These are phyloP conservation scores for Sinocyclocheilus anophthalmus DNA, from an alignment of 2,113 vertebrate genomes.

Conservation along the genomic window DNA sequence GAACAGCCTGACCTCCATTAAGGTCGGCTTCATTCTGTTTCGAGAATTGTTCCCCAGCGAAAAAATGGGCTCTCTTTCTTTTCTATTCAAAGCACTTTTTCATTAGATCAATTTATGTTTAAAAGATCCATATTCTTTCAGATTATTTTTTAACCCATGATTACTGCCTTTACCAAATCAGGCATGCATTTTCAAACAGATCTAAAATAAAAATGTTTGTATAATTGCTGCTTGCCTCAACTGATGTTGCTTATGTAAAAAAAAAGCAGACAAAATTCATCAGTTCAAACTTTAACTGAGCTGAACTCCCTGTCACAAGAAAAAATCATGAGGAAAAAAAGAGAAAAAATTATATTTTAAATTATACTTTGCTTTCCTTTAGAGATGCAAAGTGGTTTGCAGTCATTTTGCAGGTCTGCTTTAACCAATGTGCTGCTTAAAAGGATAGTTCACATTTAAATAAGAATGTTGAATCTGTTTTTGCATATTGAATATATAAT, in stretches of 20 bases:
- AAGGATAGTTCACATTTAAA: not conserved
- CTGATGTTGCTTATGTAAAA: not conserved
- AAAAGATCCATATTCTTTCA: not conserved
- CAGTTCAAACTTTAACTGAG: not conserved
- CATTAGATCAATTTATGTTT: conserved; percentile 19
- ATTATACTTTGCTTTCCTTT: not conserved
- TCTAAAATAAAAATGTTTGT: conserved; percentile 16
- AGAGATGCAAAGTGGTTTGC: conserved; percentile 2
- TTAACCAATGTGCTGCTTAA: not conserved
- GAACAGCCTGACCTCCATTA: conserved; percentile 40
- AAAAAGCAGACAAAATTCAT: not conserved
- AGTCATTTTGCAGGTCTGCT: not conserved
- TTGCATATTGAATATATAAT: not conserved
- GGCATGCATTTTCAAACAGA: not conserved
- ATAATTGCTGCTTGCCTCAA: not conserved
- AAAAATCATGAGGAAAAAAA: not conserved
- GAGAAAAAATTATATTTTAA: not conserved
- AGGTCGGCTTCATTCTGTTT: not conserved
- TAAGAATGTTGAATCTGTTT: not conserved
- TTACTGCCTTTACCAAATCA: not conserved
- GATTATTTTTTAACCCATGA: not conserved
- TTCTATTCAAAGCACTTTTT: not conserved
- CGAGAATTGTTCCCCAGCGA: conserved; percentile 18
- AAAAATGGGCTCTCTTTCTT: not conserved
- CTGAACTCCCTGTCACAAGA: not conserved